phyloP scores from a whole-genome alignment of 2,113 vertebrate species.

The Thunnus thynnus region DNA sequence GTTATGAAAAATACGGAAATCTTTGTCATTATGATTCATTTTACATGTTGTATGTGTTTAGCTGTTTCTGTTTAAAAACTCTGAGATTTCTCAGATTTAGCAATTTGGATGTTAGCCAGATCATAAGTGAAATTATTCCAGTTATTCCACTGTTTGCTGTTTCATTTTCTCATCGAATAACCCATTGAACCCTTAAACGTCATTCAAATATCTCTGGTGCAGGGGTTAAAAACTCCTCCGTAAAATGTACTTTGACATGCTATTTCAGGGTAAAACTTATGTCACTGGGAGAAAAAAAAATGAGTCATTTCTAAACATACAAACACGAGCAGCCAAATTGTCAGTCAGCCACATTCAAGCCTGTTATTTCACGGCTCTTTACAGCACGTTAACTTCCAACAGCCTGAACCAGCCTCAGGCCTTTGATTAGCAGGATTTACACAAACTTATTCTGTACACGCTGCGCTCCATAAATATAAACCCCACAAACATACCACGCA shows the following conservation, averaged over 20 bases:
- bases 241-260: conserved; percentile 11
- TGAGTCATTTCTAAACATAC: conserved; percentile 26
- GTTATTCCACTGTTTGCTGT: not conserved
- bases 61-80: not conserved
- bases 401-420: conserved; percentile 23
- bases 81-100: no score
- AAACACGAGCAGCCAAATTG: not conserved
- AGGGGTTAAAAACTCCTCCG: not conserved
- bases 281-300: not conserved
- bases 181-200: no score
- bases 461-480: not conserved
- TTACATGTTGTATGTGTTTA: not conserved
- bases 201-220: not conserved
- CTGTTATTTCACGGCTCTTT: conserved; percentile 34
- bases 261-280: conserved; percentile 15
- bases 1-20: no score
- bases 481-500: not conserved
- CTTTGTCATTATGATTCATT: not conserved
- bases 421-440: conserved; percentile 24
- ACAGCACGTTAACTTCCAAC: not conserved
- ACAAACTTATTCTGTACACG: not conserved
- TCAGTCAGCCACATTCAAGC: not conserved
- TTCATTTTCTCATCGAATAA: not conserved
- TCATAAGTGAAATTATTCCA: not conserved
- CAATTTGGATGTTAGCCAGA: no score